These are phyloP conservation scores for Drosophila athabasca DNA, from an alignment of 1,140 invertebrate species.

Conservation along the genomic window DNA sequence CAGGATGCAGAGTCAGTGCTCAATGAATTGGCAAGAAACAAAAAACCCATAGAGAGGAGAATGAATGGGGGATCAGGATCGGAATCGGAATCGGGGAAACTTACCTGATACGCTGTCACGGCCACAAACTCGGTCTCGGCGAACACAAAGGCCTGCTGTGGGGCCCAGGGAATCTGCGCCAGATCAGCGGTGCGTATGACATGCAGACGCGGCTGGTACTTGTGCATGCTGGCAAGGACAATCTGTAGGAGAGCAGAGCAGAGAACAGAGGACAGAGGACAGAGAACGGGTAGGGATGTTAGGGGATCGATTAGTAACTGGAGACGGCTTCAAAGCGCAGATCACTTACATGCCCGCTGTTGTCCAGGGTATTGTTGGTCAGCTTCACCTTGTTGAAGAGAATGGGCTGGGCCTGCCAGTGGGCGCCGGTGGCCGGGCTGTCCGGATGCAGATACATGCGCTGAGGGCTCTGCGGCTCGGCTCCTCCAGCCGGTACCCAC, in stretches of 20 bases:
- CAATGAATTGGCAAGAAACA: constrained; percentile 74
- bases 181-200: constrained; percentile 90
- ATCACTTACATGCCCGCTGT: constrained; percentile 91
- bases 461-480: constrained; percentile 91
- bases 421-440: constrained; percentile 91
- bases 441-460: constrained; percentile 94
- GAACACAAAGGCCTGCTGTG: constrained; percentile 89
- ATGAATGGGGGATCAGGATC: neutral
- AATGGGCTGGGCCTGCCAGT: constrained; percentile 94
- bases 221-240: constrained; percentile 96
- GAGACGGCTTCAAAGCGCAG: constrained; percentile 13
- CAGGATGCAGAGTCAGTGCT: constrained; percentile 24
- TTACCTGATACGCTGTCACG: constrained; percentile 95
- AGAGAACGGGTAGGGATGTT: neutral
- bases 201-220: constrained; percentile 93
- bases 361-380: constrained; percentile 94
- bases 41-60: neutral
- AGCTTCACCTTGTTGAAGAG: constrained; percentile 94
- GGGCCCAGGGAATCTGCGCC: constrained; percentile 87
- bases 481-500: constrained; percentile 93
- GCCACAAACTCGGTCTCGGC: constrained; percentile 94
- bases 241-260: constrained; percentile 86
- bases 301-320: constrained; percentile 1
- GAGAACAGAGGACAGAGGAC: too few species aligned
- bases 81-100: constrained; percentile 5